Percentiles rank a stretch among this genome's conserved stretches.
These are phyloP conservation scores for Poecilobothrus nobilitatus DNA, from an alignment of 2,888 invertebrate species.

Conservation along the genomic window DNA sequence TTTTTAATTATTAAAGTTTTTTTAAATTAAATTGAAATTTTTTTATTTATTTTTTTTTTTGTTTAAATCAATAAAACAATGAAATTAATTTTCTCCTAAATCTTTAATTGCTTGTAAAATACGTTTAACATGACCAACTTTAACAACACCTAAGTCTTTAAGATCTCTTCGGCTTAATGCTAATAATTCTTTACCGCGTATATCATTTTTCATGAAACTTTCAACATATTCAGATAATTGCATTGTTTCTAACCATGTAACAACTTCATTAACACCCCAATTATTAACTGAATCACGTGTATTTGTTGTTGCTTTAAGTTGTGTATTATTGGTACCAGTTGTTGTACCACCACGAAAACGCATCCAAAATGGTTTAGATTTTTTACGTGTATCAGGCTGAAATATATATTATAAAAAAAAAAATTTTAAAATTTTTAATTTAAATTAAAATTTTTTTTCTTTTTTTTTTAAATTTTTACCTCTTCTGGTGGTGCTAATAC, in stretches of 20 bases:
- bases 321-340: constrained; percentile 27
- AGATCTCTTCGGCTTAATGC: constrained; percentile 77
- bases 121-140: constrained; percentile 93
- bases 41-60: not conserved
- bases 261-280: constrained; percentile 88
- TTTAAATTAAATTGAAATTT: not conserved
- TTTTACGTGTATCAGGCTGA: constrained; percentile 48
- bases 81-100: constrained; percentile 43
- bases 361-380: constrained; percentile 61
- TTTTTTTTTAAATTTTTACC: too few species aligned
- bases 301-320: constrained; percentile 34
- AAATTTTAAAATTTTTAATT: not conserved
- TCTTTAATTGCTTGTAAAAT: constrained; percentile 89
- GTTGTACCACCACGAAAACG: constrained; percentile 50
- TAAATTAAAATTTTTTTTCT: not conserved
- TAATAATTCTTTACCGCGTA: constrained; percentile 81
- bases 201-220: constrained; percentile 84
- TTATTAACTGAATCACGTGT: constrained; percentile 48
- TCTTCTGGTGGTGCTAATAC: constrained; percentile 41
- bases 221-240: constrained; percentile 85
- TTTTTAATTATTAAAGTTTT: not conserved
- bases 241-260: constrained; percentile 79
- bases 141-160: constrained; percentile 85
- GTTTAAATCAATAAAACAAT: not conserved
- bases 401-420: constrained; percentile 12